phyloP scores from a whole-genome alignment of 2,797 vertebrate genomes.

The Tokudaia tokunoshimensis region DNA sequence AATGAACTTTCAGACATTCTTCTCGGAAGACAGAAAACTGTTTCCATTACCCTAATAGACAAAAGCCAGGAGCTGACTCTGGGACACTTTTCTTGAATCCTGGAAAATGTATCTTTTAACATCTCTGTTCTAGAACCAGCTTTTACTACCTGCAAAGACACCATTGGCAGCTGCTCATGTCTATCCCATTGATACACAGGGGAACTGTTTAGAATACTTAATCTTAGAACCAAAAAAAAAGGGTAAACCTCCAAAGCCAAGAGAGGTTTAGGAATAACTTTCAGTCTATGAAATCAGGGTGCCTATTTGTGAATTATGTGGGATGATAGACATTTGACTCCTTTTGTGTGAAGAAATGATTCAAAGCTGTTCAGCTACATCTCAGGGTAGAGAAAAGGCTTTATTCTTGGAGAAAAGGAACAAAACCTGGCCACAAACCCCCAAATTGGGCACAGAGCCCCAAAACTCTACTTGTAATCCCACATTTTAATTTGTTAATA shows the following conservation, averaged over 20 bases:
- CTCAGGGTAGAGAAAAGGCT: background rate
- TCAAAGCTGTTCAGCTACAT: background rate
- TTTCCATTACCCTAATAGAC: slow-evolving; percentile 30
- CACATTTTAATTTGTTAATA: background rate
- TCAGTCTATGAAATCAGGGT: slow-evolving; percentile 1
- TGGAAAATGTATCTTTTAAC: slow-evolving; percentile 8
- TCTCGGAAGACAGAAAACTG: slow-evolving; percentile 57
- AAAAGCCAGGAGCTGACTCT: slow-evolving; percentile 2
- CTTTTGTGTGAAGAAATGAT: background rate
- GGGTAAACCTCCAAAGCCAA: background rate
- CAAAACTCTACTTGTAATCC: background rate
- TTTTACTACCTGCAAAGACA: background rate
- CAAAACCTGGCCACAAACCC: background rate
- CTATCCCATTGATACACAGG: background rate
- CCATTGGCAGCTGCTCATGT: background rate
- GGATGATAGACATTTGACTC: background rate
- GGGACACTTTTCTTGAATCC: slow-evolving; percentile 32
- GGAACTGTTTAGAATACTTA: background rate
- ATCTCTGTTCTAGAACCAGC: background rate
- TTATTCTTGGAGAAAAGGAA: background rate
- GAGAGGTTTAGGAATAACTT: background rate
- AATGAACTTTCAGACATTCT: slow-evolving; percentile 50
- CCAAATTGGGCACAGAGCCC: background rate
- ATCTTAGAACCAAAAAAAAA: background rate
- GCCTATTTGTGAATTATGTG: background rate